Evolutionary conservation across 2,888 invertebrate species (phyloP).

Genomic region (Megamerina dolium): DNA sequence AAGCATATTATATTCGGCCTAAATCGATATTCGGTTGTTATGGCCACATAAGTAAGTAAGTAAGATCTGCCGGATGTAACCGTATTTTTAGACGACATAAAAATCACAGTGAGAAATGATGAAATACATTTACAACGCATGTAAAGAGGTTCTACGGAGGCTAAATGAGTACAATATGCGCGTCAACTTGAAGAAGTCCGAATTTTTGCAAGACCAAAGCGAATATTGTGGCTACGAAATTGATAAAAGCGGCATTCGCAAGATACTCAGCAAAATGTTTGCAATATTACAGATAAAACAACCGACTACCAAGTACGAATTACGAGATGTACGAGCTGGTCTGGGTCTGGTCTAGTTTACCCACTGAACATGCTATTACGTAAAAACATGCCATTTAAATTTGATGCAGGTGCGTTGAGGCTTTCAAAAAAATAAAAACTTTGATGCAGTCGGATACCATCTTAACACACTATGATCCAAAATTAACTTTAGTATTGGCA

Average conservation of each 20-base stretch:
- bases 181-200: no score
- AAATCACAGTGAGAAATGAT: constrained; percentile 25
- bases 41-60: no score
- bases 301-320: constrained; percentile 27
- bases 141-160: constrained; percentile 23
- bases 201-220: constrained; percentile 25
- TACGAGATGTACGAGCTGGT: constrained; percentile 28
- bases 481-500: constrained; percentile 26
- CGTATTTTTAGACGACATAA: constrained; percentile 29
- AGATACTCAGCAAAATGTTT: constrained; percentile 29
- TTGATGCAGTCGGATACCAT: constrained; percentile 23
- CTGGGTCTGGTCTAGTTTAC: constrained; percentile 26
- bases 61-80: no score
- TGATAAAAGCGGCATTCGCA: constrained; percentile 33
- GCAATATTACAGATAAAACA: constrained; percentile 28
- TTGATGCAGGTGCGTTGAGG: constrained; percentile 22
- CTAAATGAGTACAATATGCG: constrained; percentile 24
- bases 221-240: constrained; percentile 28
- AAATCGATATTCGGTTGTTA: no score
- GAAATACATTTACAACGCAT: constrained; percentile 25
- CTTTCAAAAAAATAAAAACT: constrained; percentile 27
- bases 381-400: constrained; percentile 25
- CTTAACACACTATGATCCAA: constrained; percentile 28
- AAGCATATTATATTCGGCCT: no score
- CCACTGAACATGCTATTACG: constrained; percentile 30